phyloP scores from a whole-genome alignment of 2,888 invertebrate genomes.

The Dorcus parallelipipedus region DNA sequence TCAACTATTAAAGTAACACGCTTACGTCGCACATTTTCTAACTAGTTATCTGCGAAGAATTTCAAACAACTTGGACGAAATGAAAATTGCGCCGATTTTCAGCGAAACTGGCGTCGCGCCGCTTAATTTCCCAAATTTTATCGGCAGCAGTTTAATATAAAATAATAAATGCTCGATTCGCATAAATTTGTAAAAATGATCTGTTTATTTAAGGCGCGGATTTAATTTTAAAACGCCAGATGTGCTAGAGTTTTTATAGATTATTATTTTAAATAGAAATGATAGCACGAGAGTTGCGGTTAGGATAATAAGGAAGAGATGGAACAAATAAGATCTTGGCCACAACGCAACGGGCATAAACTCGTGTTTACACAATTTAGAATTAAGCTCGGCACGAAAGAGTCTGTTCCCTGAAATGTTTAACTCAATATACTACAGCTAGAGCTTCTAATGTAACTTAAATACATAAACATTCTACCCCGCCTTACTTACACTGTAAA shows the following conservation, averaged over 20 bases:
- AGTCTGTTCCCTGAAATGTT: slow-evolving; percentile 40
- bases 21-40: no score
- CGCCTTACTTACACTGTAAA: slow-evolving; percentile 28
- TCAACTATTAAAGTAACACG: not conserved
- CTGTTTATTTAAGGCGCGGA: not conserved
- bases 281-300: not conserved
- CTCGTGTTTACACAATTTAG: slow-evolving; percentile 24
- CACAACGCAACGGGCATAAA: slow-evolving; percentile 25
- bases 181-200: not conserved
- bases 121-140: no score
- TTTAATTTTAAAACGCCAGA: not conserved
- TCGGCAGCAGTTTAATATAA: no score
- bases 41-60: no score
- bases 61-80: no score
- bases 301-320: slow-evolving; percentile 1
- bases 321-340: slow-evolving; percentile 22
- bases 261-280: not conserved
- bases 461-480: slow-evolving; percentile 32
- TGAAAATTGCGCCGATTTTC: no score
- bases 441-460: slow-evolving; percentile 37
- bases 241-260: not conserved
- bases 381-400: slow-evolving; percentile 22
- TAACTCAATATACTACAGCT: slow-evolving; percentile 37
- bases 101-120: no score
- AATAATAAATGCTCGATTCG: no score